Conservation (phyloP, 2,888 invertebrate species). For the Neria commutata region DNA sequence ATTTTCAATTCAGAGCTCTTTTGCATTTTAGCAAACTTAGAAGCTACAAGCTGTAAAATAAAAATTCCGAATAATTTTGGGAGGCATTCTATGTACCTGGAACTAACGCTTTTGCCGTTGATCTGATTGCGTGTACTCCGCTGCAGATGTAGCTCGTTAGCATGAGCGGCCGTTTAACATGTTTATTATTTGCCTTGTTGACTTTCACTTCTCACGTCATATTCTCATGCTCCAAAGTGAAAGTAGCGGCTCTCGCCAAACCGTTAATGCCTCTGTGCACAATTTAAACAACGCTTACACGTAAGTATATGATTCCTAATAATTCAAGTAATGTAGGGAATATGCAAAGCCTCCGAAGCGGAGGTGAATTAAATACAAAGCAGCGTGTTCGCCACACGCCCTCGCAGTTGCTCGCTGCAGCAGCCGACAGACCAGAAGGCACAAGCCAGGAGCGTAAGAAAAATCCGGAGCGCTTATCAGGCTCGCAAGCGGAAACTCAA, state of each 20-base stretch:
- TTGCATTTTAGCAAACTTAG: too few relatives aligned
- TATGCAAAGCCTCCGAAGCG: background rate
- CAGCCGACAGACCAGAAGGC: background rate
- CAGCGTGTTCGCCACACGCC: background rate
- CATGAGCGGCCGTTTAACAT: too few relatives aligned
- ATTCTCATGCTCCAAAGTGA: too few relatives aligned
- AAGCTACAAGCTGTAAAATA: too few relatives aligned
- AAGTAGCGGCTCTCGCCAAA: background rate
- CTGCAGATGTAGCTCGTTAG: too few relatives aligned
- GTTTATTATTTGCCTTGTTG: too few relatives aligned
- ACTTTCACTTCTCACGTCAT: too few relatives aligned
- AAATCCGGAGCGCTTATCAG: conserved; percentile 37
- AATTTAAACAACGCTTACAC: conserved; percentile 12
- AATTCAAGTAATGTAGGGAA: background rate
- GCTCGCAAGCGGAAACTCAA: conserved; percentile 46
- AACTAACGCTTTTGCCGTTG: too few relatives aligned
- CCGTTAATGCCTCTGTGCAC: conserved; percentile 8
- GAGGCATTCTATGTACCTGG: too few relatives aligned
- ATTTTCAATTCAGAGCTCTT: too few relatives aligned
- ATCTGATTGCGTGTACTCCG: too few relatives aligned
- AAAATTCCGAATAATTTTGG: too few relatives aligned
- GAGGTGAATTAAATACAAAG: background rate
- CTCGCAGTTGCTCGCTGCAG: background rate
- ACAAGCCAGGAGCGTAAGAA: conserved; percentile 1
- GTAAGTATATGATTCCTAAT: conserved; percentile 7